phyloP scores from a whole-genome alignment of 2,888 invertebrate species.

The Myathropa florea region DNA sequence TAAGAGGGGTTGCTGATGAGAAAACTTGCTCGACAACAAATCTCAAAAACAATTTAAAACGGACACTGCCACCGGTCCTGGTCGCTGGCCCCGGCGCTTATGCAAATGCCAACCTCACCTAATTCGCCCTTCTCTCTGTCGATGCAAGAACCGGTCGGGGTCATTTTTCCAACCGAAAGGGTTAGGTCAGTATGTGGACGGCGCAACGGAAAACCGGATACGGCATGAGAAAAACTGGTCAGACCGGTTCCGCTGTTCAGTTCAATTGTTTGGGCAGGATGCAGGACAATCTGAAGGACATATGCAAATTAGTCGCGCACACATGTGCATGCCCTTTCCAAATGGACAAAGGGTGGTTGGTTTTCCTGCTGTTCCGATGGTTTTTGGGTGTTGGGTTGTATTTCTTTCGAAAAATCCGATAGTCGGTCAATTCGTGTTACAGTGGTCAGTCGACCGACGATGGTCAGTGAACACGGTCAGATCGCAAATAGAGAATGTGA shows the following conservation, averaged over 20 bases:
- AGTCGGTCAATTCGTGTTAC: not conserved
- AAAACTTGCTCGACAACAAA: conserved; percentile 63
- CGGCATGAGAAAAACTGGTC: conserved; percentile 51
- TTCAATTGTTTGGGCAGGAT: not conserved
- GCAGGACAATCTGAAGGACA: conserved; percentile 6
- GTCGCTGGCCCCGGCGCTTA: not conserved
- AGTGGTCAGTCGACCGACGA: not conserved
- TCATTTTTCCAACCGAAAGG: conserved; percentile 49
- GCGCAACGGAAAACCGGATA: conserved; percentile 40
- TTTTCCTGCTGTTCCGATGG: not conserved
- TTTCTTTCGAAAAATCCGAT: too few relatives aligned
- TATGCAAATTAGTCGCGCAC: conserved; percentile 23
- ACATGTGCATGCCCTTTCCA: not conserved
- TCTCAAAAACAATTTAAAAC: conserved; percentile 37
- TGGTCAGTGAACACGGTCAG: not conserved
- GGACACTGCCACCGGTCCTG: conserved; percentile 35
- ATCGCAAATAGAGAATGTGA: too few relatives aligned
- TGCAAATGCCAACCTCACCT: conserved; percentile 37
- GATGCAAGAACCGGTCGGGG: conserved; percentile 9
- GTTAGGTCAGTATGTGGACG: conserved; percentile 62
- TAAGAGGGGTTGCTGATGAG: conserved; percentile 41
- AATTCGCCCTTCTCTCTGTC: not conserved
- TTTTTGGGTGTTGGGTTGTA: not conserved
- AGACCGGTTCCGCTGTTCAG: conserved; percentile 42
- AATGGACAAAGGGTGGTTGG: not conserved